Evolutionary conservation across 1,140 invertebrate genomes (phyloP), one percentile per base, ranked within the genome.

Genomic region (Listronotus oregonensis): DNA sequence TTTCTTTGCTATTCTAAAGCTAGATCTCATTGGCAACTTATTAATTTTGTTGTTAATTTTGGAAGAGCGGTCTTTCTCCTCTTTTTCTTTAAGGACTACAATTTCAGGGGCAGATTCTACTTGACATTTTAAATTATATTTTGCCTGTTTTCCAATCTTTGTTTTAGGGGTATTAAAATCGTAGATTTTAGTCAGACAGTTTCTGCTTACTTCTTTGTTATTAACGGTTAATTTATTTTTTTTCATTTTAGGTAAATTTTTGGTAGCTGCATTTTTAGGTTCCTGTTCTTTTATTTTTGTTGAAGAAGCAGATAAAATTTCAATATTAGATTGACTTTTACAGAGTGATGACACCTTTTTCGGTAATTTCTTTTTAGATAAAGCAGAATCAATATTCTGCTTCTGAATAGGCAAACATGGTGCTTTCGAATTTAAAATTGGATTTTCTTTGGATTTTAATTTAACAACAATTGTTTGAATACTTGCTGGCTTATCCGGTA

Each of bases 1-100:
- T 18, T 71, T 71, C 50, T 75, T 73, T 11, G 73, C 73, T 14
- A 75, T 73, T 17, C 74, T 59, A 27, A 71, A 66, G 51, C 74
- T 74, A 5, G 74, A 75, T 40, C 74, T 32, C 61, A 74, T 68
- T 6, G 73, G 72, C 42, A 72, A 9, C 44, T 47, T 64, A 14
- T 31, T 63, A 15, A 64, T 21, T 57, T 64, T 70, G 14, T 44
- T 71, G 39, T 60, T 61, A 17, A 42, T 62, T 52, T 54, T 60
- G 7, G 31, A 32, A 12, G 18, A 8, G 40, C 37, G 15, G 7
- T 39, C 54, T 21, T 46, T 40, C 14, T 66, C 39, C 32, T 55
- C 57, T 11, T 51, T 51, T 9, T 56, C 44, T 40, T 57, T 44
- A 7, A 44, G 32, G 15, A 49, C 31, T 32, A 49, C 21, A 11